phyloP scores from a whole-genome alignment of 1,140 invertebrate genomes.

The Copidosoma floridanum region DNA sequence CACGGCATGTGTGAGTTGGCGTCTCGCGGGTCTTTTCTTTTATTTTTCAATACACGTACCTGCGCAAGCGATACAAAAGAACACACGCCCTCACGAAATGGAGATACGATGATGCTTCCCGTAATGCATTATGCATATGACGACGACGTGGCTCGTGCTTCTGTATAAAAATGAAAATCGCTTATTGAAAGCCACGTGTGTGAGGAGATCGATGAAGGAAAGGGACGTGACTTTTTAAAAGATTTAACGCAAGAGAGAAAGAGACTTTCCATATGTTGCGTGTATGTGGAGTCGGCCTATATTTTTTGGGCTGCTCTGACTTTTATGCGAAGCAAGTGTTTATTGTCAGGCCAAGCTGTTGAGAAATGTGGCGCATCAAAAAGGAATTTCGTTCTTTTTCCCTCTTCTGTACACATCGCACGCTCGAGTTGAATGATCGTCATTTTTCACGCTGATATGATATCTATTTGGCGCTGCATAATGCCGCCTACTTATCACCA shows the following conservation, averaged over 20 bases:
- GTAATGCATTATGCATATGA: slow-evolving; percentile 51
- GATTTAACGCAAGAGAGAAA: background rate
- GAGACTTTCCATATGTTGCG: background rate
- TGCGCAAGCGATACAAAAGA: slow-evolving; percentile 39
- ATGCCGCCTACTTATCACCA: no score
- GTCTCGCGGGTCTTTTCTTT: slow-evolving; percentile 11
- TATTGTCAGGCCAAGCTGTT: no score
- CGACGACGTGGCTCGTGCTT: slow-evolving; percentile 34
- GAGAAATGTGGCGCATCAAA: background rate
- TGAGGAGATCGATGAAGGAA: no score
- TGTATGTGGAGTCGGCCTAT: no score
- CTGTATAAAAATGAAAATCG: slow-evolving; percentile 36
- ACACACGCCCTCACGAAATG: slow-evolving; percentile 38
- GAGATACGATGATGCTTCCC: slow-evolving; percentile 50
- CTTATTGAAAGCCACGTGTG: slow-evolving; percentile 40
- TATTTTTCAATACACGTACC: background rate
- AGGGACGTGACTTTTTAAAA: background rate
- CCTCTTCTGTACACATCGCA: background rate
- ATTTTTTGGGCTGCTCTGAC: no score
- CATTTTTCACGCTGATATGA: no score
- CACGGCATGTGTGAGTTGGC: slow-evolving; percentile 37
- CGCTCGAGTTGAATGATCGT: no score
- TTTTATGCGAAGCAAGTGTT: background rate
- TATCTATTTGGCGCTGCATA: no score
- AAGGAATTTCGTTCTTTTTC: background rate